phyloP scores from a whole-genome alignment of 2,797 vertebrate species.

The Malacoraja senta region DNA sequence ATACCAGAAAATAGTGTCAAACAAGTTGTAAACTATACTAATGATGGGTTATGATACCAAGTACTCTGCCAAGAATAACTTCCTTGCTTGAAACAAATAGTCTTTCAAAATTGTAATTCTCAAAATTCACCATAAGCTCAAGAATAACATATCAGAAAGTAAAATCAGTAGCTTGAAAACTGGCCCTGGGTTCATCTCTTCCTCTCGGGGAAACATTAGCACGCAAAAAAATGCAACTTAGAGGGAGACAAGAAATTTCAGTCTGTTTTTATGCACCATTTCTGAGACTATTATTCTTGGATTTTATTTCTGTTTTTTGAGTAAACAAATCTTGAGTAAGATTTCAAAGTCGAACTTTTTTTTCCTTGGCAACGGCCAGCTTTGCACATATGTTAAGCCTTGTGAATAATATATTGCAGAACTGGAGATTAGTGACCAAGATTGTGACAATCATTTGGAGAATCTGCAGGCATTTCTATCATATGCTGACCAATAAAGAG shows the following conservation, averaged over 20 bases:
- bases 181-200: not conserved
- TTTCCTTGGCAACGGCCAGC: not conserved
- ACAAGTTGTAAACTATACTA: not conserved
- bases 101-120: not conserved
- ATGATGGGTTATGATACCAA: not conserved
- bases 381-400: conserved; percentile 13
- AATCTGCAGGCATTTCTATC: not conserved
- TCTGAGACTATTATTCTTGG: not conserved
- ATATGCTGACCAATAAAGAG: not conserved
- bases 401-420: not conserved
- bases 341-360: not conserved
- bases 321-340: not conserved
- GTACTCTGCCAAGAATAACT: conserved; percentile 15
- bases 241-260: not conserved
- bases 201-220: not conserved
- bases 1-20: not conserved
- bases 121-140: not conserved
- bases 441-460: not conserved
- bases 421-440: not conserved
- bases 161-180: not conserved
- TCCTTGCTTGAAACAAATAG: not conserved
- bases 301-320: not conserved
- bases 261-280: not conserved
- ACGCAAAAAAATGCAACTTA: not conserved
- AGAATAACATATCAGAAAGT: not conserved